Evolutionary conservation across 2,888 invertebrate genomes (phyloP), one percentile per base, ranked within the genome.

Genomic region (Flexamia atlantica): DNA sequence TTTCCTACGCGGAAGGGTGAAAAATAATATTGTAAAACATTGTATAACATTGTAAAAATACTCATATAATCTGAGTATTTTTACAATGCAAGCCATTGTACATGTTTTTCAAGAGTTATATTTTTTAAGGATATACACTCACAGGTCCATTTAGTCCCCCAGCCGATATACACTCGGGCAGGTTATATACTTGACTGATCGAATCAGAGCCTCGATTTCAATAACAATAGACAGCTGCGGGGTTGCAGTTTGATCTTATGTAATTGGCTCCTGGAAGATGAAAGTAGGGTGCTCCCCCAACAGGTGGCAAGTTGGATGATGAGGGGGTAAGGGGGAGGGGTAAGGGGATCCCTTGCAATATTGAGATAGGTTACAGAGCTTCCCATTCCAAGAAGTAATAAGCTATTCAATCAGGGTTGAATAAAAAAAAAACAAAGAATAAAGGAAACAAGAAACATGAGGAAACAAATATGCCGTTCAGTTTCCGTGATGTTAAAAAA

Each of bases 161-260:
- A n/a, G n/a, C n/a, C n/a, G n/a, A n/a, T n/a, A n/a, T n/a, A n/a
- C n/a, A n/a, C n/a, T 46, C 7, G 46, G 17, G 30, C 64, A 64
- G 30, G 30, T 30, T 28, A 5, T 30, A 1, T 9, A 64, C 30
- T 28, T 25, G 64, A 64, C 1, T 64, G 30, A 64, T 12, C 30
- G 32, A 72, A 20, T n/a, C 40, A 23, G 30, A 68, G 30, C 5
- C 68, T 32, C n/a, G n/a, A 30, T 68, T 68, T 68, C 36, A 72
- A 72, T 72, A 72, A 72, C 72, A 72, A 72, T 72, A 72, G 72
- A 23, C 40, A 72, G 10, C n/a, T 40, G 40, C 1, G 20, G 72
- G 40, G 70, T n/a, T 36, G 72, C 40, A 72, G 72, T 72, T 72
- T 72, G 72, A 72, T 72, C 40, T 72, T 72, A 10, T 10, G 72